These are phyloP conservation scores for Trachythela sp. DNA, from an alignment of 64 coral and sea anemone species.

Conservation along the genomic window DNA sequence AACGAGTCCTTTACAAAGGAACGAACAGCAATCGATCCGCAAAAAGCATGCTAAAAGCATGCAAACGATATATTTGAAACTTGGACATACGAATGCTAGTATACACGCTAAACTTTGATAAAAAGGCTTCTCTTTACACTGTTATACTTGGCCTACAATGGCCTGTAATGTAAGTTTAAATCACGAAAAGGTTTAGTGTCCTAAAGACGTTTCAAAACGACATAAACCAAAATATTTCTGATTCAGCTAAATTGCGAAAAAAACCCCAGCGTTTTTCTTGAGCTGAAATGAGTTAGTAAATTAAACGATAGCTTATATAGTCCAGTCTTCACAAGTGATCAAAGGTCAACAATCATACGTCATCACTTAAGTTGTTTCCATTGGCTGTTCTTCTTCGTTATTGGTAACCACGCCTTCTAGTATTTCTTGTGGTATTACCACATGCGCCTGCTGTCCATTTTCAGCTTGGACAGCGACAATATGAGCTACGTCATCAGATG, in stretches of 20 bases:
- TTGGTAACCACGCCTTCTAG: background rate
- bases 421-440: background rate
- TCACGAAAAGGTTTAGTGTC: no score
- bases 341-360: background rate
- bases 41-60: no score
- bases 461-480: background rate
- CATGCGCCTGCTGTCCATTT: background rate
- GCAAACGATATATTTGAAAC: background rate
- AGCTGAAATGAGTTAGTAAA: no score
- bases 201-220: background rate
- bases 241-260: no score
- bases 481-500: background rate
- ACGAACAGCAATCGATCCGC: no score
- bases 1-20: background rate
- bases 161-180: no score
- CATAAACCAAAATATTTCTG: no score
- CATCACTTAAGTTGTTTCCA: background rate
- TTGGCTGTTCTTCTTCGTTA: background rate
- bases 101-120: no score
- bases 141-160: no score
- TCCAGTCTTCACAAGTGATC: background rate
- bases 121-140: no score
- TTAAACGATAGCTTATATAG: background rate
- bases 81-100: no score
- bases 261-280: no score